Percentiles rank a stretch among this genome's conserved stretches.
Conservation (phyloP, 1,140 invertebrate genomes). For the Tribolium castaneum region DNA sequence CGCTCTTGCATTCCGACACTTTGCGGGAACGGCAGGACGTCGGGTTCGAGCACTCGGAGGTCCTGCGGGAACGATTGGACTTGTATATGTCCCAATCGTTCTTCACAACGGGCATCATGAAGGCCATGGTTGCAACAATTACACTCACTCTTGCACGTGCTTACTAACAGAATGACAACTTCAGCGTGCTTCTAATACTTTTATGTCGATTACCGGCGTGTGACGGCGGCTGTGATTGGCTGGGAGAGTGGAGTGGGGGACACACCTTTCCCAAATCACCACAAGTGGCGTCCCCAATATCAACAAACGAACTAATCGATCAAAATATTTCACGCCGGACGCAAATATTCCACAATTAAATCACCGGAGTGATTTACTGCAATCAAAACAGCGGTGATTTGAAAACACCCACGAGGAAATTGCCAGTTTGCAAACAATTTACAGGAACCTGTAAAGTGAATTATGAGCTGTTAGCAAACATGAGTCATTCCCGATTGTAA, state of each 20-base stretch:
- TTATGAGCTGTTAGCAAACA: not conserved
- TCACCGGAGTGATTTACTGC: not conserved
- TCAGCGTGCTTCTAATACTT: conserved; percentile 41
- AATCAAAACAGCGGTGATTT: not conserved
- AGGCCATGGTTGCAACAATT: conserved; percentile 75
- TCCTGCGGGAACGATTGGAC: conserved; percentile 77
- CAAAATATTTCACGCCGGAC: not conserved
- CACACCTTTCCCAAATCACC: conserved; percentile 21
- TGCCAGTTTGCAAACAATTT: not conserved
- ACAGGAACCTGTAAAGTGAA: conserved; percentile 9
- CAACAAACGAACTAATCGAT: conserved; percentile 37
- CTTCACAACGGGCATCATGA: conserved; percentile 94
- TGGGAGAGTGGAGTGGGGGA: conserved; percentile 21
- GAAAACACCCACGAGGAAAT: not conserved
- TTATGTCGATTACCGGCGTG: conserved; percentile 49
- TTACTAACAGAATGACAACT: conserved; percentile 6
- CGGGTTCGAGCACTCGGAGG: conserved; percentile 79
- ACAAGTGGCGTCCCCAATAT: conserved; percentile 7
- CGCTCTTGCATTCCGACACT: conserved; percentile 85
- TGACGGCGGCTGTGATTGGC: conserved; percentile 43
- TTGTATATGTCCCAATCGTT: conserved; percentile 94
- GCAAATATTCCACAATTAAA: not conserved
- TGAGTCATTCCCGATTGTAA: not conserved
- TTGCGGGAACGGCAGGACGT: conserved; percentile 75
- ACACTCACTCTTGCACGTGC: conserved; percentile 6